These are phyloP conservation scores for Hypercompe scribonia DNA, from an alignment of 2,888 invertebrate genomes.

Conservation along the genomic window DNA sequence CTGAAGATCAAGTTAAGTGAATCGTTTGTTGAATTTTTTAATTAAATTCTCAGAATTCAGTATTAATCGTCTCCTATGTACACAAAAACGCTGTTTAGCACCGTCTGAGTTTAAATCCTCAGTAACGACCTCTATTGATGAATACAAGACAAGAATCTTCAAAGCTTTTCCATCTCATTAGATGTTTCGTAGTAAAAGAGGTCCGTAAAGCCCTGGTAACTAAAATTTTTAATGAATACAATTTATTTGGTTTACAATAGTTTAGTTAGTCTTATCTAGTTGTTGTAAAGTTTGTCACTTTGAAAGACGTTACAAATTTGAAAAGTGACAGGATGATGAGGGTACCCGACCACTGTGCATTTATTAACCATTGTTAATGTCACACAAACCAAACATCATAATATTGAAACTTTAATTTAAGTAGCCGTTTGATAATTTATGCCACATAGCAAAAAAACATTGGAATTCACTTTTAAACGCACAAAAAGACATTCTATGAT, in stretches of 20 bases:
- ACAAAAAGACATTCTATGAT: no score
- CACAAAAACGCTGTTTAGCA: background rate
- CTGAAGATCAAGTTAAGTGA: background rate
- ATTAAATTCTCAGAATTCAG: background rate
- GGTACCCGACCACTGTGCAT: background rate
- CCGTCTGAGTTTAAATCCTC: background rate
- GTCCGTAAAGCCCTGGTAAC: background rate
- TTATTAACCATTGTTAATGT: background rate
- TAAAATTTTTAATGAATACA: background rate
- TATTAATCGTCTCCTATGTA: background rate
- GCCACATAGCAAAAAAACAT: background rate
- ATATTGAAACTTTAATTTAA: background rate
- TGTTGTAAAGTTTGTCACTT: background rate
- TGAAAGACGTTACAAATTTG: background rate
- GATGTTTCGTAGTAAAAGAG: background rate
- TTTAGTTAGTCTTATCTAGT: background rate
- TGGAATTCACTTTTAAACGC: no score
- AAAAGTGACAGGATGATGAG: conserved; percentile 1
- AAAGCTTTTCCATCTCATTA: background rate
- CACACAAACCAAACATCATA: background rate
- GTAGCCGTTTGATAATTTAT: background rate
- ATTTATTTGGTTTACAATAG: background rate
- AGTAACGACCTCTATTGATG: background rate
- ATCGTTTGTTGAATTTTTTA: background rate
- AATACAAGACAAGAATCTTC: background rate